Base-by-base conservation (phyloP, 2,113 vertebrate genomes). In the Arizona elegans region DNA sequence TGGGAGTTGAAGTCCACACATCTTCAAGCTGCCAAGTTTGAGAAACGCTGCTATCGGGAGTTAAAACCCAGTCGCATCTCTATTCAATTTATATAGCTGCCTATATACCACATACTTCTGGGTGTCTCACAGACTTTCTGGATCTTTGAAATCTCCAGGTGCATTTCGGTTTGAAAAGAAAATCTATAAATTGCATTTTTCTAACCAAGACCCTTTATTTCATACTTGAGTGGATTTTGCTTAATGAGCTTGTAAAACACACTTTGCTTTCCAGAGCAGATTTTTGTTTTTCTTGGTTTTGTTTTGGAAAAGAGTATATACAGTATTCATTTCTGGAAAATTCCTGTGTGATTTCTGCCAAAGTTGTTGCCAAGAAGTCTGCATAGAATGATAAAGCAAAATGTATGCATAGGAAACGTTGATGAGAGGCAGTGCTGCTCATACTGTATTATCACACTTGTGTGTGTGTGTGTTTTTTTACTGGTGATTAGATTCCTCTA, bases 341-440 rank as follows among this genome's bases (percentile, higher is more conserved):
- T 29, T 23, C 23, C 29, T 75, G 38, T 88, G 91, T 43, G 47
- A 47, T 29, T 59, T 26, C 26, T 50, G 90, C 33, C 52, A 87
- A 65, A 47, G 70, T 86, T 29, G 24, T 56, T 91, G 85, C 89
- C 52, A 70, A 56, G 52, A 24, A 85, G 38, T 21, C 89, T 50
- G 58, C 26, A 52, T 11, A 91, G 56, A 55, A 91, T 91, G 86
- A 91, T 50, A 81, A n/a, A 81, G 54, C 52, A 91, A 88, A 91
- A 91, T 92, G 33, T 75, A 5, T 26, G 19, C 33, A 4, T 62
- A 29, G 43, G 13, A 52, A 33, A 13, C 26, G 47, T 65, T 92
- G 58, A 23, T 38, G 86, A 52, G 86, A 59, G 19, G 47, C n/a
- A 65, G 17, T 53, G 17, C 86, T 65, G 43, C 26, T 54, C 6